Evolutionary conservation across 2,888 invertebrate species (phyloP).

Genomic region (Philhelius pedissequus): DNA sequence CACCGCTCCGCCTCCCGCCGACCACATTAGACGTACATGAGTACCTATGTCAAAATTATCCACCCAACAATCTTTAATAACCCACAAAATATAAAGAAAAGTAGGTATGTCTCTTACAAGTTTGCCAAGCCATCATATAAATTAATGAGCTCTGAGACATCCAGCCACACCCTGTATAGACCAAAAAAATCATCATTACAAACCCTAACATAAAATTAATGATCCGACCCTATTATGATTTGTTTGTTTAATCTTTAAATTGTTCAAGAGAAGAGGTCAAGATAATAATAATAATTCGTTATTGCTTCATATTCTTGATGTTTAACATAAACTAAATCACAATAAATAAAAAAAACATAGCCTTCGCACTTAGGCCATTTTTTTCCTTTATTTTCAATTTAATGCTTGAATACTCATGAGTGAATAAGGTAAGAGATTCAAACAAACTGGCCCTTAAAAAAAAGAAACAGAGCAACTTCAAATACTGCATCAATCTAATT

Average conservation of each 20-base stretch:
- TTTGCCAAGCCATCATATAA: constrained; percentile 5
- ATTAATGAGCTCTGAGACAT: constrained; percentile 15
- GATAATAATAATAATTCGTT: constrained; percentile 16
- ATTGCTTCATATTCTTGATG: constrained; percentile 18
- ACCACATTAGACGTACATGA: background rate
- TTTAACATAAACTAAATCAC: background rate
- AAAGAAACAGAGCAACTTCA: background rate
- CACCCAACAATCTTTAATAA: background rate
- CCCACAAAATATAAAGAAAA: constrained; percentile 7
- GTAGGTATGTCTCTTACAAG: constrained; percentile 18
- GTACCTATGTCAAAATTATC: background rate
- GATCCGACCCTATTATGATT: constrained; percentile 15
- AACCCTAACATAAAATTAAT: constrained; percentile 27
- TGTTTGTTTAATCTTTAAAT: constrained; percentile 13
- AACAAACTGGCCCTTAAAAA: constrained; percentile 7
- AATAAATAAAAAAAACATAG: background rate
- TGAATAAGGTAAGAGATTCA: background rate
- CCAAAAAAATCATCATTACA: background rate
- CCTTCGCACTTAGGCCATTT: constrained; percentile 25
- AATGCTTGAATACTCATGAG: constrained; percentile 52
- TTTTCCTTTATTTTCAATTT: constrained; percentile 34
- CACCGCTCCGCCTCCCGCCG: background rate
- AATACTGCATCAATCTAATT: constrained; percentile 12
- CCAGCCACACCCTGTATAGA: background rate
- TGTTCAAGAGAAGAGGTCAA: constrained; percentile 12